These are phyloP conservation scores for Hydroisotoma schaefferi DNA, from an alignment of 2,888 invertebrate genomes.

Conservation along the genomic window DNA sequence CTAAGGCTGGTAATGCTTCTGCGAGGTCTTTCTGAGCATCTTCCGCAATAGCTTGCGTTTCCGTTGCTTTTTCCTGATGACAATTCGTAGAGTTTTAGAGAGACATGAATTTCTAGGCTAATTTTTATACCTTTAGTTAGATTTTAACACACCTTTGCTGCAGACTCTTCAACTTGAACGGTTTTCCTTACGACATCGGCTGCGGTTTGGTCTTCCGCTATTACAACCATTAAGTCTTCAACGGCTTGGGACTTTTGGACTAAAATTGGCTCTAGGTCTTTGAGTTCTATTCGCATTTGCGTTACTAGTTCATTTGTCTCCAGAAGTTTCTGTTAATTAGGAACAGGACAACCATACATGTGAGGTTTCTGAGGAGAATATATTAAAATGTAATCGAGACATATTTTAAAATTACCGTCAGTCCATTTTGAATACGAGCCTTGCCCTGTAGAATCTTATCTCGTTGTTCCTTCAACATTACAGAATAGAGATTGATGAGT, in stretches of 20 bases:
- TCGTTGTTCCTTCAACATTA: conserved; percentile 66
- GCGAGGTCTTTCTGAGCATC: conserved; percentile 79
- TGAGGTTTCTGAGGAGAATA: not conserved
- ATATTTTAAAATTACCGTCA: conserved; percentile 61
- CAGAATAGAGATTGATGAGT: conserved; percentile 72
- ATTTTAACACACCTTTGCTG: conserved; percentile 64
- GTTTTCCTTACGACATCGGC: conserved; percentile 75
- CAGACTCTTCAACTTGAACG: conserved; percentile 77
- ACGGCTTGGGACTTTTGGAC: conserved; percentile 73
- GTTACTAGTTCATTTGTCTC: conserved; percentile 78
- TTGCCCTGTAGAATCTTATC: conserved; percentile 64
- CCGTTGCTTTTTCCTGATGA: conserved; percentile 69
- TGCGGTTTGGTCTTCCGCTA: conserved; percentile 74
- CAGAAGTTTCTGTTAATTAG: conserved; percentile 49
- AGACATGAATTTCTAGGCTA: not conserved
- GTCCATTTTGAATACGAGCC: conserved; percentile 70
- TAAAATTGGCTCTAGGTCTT: conserved; percentile 74
- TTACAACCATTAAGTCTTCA: conserved; percentile 66
- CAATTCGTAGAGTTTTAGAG: not conserved
- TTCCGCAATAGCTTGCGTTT: conserved; percentile 78
- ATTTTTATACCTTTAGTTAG: not conserved
- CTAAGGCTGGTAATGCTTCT: conserved; percentile 79
- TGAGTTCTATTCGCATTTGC: conserved; percentile 78
- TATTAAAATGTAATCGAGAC: not conserved
- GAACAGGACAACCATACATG: conserved; percentile 4